phyloP scores from a whole-genome alignment of 2,797 vertebrate genomes.

The Graptemys geographica region DNA sequence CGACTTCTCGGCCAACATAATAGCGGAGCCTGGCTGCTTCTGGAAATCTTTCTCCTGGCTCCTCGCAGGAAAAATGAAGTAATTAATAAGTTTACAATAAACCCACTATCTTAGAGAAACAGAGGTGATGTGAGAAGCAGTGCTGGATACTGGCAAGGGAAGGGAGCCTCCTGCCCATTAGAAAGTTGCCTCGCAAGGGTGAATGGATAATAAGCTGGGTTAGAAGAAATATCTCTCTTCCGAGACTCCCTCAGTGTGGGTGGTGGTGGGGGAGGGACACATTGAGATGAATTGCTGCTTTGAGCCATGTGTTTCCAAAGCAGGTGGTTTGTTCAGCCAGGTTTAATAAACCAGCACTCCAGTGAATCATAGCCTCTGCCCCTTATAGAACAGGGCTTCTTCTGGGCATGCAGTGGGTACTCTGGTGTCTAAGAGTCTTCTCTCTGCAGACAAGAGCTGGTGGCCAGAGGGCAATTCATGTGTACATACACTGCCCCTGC shows the following conservation, averaged over 20 bases:
- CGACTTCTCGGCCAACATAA: constrained; percentile 66
- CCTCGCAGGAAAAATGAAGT: constrained; percentile 76
- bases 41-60: constrained; percentile 54
- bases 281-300: constrained; percentile 20
- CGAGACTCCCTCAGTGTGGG: background rate
- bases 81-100: constrained; percentile 82
- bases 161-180: constrained; percentile 19
- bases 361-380: background rate
- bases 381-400: background rate
- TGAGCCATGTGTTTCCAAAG: background rate
- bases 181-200: constrained; percentile 62
- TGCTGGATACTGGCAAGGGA: constrained; percentile 63
- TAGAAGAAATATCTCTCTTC: constrained; percentile 4
- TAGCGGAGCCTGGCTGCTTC: constrained; percentile 62
- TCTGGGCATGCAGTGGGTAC: background rate
- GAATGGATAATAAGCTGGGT: constrained; percentile 36
- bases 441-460: background rate
- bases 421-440: background rate
- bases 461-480: fast-evolving
- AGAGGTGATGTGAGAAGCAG: constrained; percentile 52
- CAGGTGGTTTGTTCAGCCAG: constrained; percentile 26
- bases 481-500: background rate
- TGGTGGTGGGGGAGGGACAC: background rate
- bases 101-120: constrained; percentile 77
- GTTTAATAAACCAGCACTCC: fast-evolving